Evolutionary conservation across 2,797 vertebrate species (phyloP), one percentile per base, ranked within the genome.

Genomic region (Lemur catta): DNA sequence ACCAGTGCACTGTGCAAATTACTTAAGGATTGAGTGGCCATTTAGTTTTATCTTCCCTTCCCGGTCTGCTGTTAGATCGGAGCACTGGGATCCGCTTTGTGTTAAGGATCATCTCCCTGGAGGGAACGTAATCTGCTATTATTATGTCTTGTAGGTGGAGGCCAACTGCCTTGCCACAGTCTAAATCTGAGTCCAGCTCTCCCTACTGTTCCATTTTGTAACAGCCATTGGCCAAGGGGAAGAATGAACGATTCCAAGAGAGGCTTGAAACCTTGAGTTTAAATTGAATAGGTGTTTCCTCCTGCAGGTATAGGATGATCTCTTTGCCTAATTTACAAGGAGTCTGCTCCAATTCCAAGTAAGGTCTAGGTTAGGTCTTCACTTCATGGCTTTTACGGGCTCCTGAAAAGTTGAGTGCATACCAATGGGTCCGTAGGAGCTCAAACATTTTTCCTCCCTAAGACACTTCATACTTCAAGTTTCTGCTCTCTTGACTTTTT

Each of bases 101-200:
- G 65, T 89, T 93, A 76, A 79, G 84, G 76, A 92, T 89, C 50
- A 84, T 84, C 89, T 93, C 63, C 61, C 78, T 3, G 18, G 63
- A 86, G 65, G 52, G 65, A 76, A 48, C 0, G 22, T 33, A 74
- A 81, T 59, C 74, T 78, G 28, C 65, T 41, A 7, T 82, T 63
- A 52, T 17, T 65, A n/a, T 20, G 43, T 69, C 75, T 94, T 69
- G 48, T 5, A 63, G 89, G 71, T 48, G 63, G 86, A 69, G 52
- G 76, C 65, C 59, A 67, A 63, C 69, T 35, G 55, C 50, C 76
- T 89, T 86, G 52, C 87, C 80, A 74, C 55, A 41, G 46, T 93
- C 75, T 57, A 33, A 87, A 69, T 14, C 67, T 2, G 4, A 93
- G 52, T 22, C 65, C 48, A 75, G 52, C 38, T 13, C 52, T 46